These are phyloP conservation scores for Geothlypis trichas DNA, from an alignment of 2,113 vertebrate genomes.

Conservation along the genomic window DNA sequence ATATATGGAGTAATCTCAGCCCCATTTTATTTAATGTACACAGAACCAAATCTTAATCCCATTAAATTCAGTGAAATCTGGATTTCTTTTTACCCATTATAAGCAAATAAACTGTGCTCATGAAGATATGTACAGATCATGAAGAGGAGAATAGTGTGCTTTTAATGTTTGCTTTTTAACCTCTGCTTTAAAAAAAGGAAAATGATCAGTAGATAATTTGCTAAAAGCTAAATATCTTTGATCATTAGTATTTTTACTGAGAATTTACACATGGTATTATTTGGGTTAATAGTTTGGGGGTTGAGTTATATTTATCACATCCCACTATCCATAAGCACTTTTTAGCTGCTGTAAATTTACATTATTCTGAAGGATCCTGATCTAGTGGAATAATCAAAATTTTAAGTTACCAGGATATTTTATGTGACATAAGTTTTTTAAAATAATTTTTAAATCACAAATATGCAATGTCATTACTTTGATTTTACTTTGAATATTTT, in stretches of 20 bases:
- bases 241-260: neutral
- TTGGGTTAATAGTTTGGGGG: neutral
- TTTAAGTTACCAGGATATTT: neutral
- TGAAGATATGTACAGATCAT: neutral
- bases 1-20: neutral
- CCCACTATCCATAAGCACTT: neutral
- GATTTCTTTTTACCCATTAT: neutral
- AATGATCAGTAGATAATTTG: neutral
- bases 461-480: neutral
- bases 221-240: neutral
- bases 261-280: neutral
- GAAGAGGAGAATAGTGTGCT: neutral
- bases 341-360: neutral
- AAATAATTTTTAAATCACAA: neutral
- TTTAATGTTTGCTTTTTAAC: neutral
- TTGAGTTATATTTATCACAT: neutral
- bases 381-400: neutral
- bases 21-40: neutral
- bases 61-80: neutral
- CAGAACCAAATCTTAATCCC: neutral
- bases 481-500: neutral
- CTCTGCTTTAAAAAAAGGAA: neutral
- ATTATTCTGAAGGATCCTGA: neutral
- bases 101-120: neutral
- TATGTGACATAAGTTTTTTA: neutral